Evolutionary conservation across 2,888 invertebrate genomes (phyloP).

Genomic region (Callyntrura sp.): DNA sequence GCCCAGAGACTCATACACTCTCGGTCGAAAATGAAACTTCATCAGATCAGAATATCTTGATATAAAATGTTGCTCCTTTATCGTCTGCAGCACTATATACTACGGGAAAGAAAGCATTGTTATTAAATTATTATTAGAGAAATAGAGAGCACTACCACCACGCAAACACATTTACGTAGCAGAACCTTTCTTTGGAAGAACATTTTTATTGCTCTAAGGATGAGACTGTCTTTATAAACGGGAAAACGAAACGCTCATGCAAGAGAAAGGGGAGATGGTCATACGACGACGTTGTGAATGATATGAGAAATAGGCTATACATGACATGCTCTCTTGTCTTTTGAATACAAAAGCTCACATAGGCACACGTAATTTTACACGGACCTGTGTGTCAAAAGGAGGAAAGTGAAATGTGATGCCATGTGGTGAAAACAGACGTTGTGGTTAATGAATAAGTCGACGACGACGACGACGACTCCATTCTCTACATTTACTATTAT

Average conservation of each 20-base stretch:
- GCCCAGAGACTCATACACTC: not conserved
- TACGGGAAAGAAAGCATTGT: too few species aligned
- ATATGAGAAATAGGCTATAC: conserved; percentile 1
- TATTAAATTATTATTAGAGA: not conserved
- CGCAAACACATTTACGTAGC: not conserved
- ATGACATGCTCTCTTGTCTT: conserved; percentile 53
- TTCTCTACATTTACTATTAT: conserved; percentile 3
- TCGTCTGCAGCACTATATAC: conserved; percentile 6
- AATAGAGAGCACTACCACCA: conserved; percentile 1
- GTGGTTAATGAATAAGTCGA: conserved; percentile 68
- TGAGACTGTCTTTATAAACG: conserved; percentile 14
- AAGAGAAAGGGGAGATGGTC: conserved; percentile 13
- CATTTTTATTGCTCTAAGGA: conserved; percentile 28
- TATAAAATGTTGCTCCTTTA: not conserved
- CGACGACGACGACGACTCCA: too few species aligned
- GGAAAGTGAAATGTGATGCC: conserved; percentile 65
- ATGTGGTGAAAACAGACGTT: conserved; percentile 70
- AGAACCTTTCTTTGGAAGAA: not conserved
- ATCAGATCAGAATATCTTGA: conserved; percentile 20
- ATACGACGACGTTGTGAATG: not conserved
- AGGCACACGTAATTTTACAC: conserved; percentile 17
- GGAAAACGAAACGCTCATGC: not conserved
- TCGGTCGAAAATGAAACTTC: conserved; percentile 15
- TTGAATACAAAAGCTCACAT: conserved; percentile 39
- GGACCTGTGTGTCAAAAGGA: conserved; percentile 54